A percentile compares a stretch with the other conserved stretches of the same genome.
phyloP scores from a whole-genome alignment of 2,797 vertebrate genomes.

The Rhinogobio ventralis region DNA sequence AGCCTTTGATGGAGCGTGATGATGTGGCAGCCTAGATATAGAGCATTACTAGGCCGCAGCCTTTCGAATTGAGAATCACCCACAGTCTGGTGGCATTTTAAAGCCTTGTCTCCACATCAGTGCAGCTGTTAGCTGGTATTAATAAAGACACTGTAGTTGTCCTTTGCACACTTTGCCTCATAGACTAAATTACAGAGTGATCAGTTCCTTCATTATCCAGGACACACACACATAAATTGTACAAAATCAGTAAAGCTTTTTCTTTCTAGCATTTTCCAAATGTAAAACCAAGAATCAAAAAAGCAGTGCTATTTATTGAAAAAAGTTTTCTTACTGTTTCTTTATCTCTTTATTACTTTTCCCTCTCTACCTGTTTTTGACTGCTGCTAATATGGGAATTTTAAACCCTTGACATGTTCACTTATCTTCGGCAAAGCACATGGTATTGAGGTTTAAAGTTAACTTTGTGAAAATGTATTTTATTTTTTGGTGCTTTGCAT shows the following conservation, averaged over 20 bases:
- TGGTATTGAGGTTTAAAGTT: constrained; percentile 4
- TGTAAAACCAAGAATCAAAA: background rate
- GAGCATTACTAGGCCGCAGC: background rate
- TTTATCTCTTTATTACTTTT: constrained; percentile 36
- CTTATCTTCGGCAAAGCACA: constrained; percentile 14
- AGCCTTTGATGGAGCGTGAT: background rate
- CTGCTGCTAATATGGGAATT: constrained; percentile 12
- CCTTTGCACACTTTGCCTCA: too few species aligned
- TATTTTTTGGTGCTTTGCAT: background rate
- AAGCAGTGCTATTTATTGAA: background rate
- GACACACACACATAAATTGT: constrained; percentile 4
- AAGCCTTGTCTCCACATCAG: background rate
- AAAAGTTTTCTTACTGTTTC: background rate
- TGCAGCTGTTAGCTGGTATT: background rate
- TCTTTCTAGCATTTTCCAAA: background rate
- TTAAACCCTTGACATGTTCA: background rate
- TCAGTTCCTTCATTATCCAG: constrained; percentile 24
- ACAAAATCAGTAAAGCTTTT: background rate
- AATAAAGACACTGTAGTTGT: background rate
- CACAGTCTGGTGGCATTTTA: background rate
- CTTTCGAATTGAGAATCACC: background rate
- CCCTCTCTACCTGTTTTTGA: constrained; percentile 4
- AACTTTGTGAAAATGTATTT: background rate
- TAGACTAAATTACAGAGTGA: too few species aligned
- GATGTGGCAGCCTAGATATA: background rate